phyloP scores from a whole-genome alignment of 2,113 vertebrate species.

The Phylloscopus trochilus region DNA sequence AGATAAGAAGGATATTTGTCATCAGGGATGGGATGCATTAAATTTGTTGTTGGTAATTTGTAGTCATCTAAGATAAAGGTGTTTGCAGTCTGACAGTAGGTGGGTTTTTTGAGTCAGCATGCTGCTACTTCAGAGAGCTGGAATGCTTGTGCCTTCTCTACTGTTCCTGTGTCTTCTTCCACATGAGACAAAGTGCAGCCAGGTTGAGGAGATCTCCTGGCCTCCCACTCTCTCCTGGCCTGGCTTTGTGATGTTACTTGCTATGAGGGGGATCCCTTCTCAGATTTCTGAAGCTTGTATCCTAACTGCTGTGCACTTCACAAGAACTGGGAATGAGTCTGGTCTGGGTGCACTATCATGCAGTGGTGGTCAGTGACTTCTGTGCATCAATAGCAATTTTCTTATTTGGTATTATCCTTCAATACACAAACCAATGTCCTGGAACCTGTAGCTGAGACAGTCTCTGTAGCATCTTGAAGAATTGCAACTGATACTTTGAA shows the following conservation, averaged over 20 bases:
- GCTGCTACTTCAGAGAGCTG: background rate
- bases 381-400: background rate
- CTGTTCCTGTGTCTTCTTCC: background rate
- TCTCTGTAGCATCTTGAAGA: background rate
- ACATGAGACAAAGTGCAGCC: background rate
- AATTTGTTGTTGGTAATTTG: constrained; percentile 26
- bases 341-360: fast-evolving
- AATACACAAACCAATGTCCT: background rate
- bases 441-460: background rate
- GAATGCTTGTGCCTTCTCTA: background rate
- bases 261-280: background rate
- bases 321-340: background rate
- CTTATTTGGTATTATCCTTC: background rate
- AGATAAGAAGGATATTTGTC: background rate
- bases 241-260: background rate
- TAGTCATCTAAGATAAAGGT: constrained; percentile 1
- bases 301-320: background rate
- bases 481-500: background rate
- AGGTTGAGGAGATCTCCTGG: background rate
- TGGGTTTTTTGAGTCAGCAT: background rate
- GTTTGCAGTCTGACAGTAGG: background rate
- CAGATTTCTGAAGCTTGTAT: background rate
- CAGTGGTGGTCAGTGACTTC: background rate
- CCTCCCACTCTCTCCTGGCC: background rate
- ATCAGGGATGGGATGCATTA: background rate